Base-by-base conservation (phyloP, 2,113 vertebrate species). In the Labeo rohita region DNA sequence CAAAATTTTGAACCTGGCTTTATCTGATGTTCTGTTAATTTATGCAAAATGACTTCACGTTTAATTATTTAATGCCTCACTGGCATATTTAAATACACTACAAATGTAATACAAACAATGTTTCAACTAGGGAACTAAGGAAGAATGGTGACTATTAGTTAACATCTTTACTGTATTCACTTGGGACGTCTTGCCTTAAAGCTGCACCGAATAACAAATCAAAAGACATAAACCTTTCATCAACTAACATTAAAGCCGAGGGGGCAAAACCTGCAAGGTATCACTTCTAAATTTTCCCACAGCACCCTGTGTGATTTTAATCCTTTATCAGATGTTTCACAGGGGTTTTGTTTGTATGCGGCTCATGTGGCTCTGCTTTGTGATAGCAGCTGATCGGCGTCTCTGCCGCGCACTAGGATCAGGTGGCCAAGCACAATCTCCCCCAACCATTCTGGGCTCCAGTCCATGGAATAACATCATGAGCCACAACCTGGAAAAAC, bases 401-500 rank as follows among this genome's bases (percentile, higher is more conserved):
- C 72, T 80, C 50, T 73, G 83, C 78, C 49, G 54, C 28, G 65
- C 73, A 76, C 72, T 76, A 85, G 15, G 84, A 89, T 89, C 88
- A 89, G 88, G 86, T 89, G 88, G 86, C 88, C 84, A 83, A 70
- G 79, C 75, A 28, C 23, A 84, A 83, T 83, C 88, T 89, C 85
- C 12, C 61, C 18, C 65, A 84, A 87, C 84, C 83, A 59, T 82
- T 87, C 88, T 87, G 88, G 86, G 88, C 86, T 87, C 49, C 34
- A 23, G 34, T 85, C 88, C 88, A 89, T 75, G 52, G 63, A 89
- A 89, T 87, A 89, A 89, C 88, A 85, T 87, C 88, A 89, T 86
- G 80, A 85, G 47, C 68, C 88, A 76, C 6, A 45, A 78, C 73
- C 79, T 87, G 83, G 83, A 85, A 85, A 87, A 87, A 84, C 88